Percentiles rank a stretch among this genome's conserved stretches.
Conservation (phyloP, 2,113 vertebrate species). For the Salvelinus alpinus region DNA sequence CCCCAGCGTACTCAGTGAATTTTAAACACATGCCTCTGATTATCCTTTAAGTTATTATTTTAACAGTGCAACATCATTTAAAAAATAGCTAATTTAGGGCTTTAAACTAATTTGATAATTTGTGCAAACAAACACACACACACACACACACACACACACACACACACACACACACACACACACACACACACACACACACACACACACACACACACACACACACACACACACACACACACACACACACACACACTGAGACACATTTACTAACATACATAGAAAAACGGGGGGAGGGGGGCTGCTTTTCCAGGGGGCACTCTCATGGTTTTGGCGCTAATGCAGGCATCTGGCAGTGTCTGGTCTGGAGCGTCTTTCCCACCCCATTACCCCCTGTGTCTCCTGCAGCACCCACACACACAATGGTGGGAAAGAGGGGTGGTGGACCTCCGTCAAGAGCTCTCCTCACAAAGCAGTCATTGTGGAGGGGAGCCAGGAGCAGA, state of each 20-base stretch:
- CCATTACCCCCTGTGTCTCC: slow-evolving; percentile 54
- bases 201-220: slow-evolving; percentile 37
- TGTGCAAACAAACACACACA: no score
- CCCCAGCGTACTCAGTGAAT: no score
- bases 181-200: background rate
- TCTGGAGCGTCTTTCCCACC: slow-evolving; percentile 62
- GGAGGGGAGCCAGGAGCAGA: slow-evolving; percentile 73
- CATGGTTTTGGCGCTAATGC: slow-evolving; percentile 88
- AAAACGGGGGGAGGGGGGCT: slow-evolving; percentile 67
- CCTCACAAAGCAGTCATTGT: slow-evolving; percentile 93
- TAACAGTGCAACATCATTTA: background rate
- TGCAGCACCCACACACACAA: slow-evolving; percentile 62
- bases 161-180: slow-evolving; percentile 51
- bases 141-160: slow-evolving; percentile 25
- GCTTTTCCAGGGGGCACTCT: slow-evolving; percentile 81
- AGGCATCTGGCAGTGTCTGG: slow-evolving; percentile 90
- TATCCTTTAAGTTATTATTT: background rate
- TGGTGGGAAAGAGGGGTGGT: slow-evolving; percentile 85
- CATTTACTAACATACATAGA: no score
- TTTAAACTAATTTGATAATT: background rate
- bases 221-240: slow-evolving; percentile 25
- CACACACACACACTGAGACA: slow-evolving; percentile 37
- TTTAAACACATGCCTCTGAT: no score
- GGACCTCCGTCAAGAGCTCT: slow-evolving; percentile 87
- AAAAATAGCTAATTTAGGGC: background rate